Evolutionary conservation across 2,888 invertebrate species (phyloP).

Genomic region (Drosophila parthenogenetica): DNA sequence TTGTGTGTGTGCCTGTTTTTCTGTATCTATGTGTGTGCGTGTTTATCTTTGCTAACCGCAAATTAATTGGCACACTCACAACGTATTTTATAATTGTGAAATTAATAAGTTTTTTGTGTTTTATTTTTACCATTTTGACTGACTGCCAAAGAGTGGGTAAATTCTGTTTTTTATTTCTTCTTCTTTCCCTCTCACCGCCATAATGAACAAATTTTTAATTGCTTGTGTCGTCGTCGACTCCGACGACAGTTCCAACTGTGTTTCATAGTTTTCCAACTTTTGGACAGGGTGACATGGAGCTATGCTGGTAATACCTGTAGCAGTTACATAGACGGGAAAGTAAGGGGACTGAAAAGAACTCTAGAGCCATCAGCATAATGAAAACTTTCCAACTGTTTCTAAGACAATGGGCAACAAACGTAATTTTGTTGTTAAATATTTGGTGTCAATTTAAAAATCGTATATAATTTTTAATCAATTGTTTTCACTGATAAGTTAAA

Average conservation of each 20-base stretch:
- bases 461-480: no score
- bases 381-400: slow-evolving; percentile 67
- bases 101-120: slow-evolving; percentile 71
- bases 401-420: slow-evolving; percentile 57
- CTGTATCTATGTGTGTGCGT: slow-evolving; percentile 25
- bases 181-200: background rate
- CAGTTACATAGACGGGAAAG: background rate
- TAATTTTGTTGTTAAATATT: slow-evolving; percentile 25
- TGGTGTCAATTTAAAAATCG: no score
- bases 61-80: slow-evolving; percentile 74
- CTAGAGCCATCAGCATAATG: slow-evolving; percentile 69
- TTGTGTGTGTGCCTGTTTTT: background rate
- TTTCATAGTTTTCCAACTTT: slow-evolving; percentile 59
- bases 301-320: slow-evolving; percentile 50
- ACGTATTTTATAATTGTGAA: slow-evolving; percentile 73
- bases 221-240: slow-evolving; percentile 62
- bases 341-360: background rate
- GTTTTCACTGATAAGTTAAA: no score
- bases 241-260: slow-evolving; percentile 50
- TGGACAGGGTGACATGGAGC: slow-evolving; percentile 44
- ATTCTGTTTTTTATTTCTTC: background rate
- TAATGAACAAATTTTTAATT: slow-evolving; percentile 65
- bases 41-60: slow-evolving; percentile 68
- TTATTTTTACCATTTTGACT: slow-evolving; percentile 26
- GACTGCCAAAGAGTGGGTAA: slow-evolving; percentile 27